Conservation (phyloP, 2,888 invertebrate genomes). For the Perizoma flavofasciatum region DNA sequence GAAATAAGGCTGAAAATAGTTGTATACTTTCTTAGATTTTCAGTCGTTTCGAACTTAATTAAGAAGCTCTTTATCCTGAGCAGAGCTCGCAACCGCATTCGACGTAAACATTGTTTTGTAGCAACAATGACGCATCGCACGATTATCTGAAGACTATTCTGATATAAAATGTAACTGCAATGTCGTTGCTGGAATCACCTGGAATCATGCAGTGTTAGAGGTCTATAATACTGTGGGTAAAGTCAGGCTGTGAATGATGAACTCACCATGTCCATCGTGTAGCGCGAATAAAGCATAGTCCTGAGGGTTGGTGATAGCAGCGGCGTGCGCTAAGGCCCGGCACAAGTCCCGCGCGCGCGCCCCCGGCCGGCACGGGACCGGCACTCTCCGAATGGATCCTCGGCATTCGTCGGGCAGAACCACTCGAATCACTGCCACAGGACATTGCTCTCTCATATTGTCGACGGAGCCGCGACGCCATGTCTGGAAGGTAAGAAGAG, state of each 20-base stretch:
- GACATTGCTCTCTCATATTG: conserved; percentile 50
- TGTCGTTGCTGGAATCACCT: too few species aligned
- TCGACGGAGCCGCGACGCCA: conserved; percentile 83
- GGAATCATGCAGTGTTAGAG: too few species aligned
- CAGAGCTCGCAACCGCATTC: too few species aligned
- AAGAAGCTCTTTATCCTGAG: too few species aligned
- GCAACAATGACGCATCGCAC: too few species aligned
- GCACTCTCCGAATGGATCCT: conserved; percentile 95
- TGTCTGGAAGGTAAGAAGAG: conserved; percentile 40
- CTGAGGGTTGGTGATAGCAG: conserved; percentile 97
- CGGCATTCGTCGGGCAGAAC: conserved; percentile 97
- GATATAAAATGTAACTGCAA: too few species aligned
- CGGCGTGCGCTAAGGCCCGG: conserved; percentile 97
- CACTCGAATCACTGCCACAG: conserved; percentile 89
- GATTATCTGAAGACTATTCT: too few species aligned
- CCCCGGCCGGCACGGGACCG: conserved; percentile 95
- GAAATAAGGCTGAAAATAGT: too few species aligned
- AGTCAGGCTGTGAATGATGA: neutral
- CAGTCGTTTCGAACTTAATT: too few species aligned
- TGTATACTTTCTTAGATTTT: too few species aligned
- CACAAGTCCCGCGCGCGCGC: conserved; percentile 97
- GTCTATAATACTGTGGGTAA: too few species aligned
- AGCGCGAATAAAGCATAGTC: conserved; percentile 97
- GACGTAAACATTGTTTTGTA: too few species aligned
- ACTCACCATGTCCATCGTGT: conserved; percentile 93